These are phyloP conservation scores for Triplophysa rosa DNA, from an alignment of 2,113 vertebrate species.

Conservation along the genomic window DNA sequence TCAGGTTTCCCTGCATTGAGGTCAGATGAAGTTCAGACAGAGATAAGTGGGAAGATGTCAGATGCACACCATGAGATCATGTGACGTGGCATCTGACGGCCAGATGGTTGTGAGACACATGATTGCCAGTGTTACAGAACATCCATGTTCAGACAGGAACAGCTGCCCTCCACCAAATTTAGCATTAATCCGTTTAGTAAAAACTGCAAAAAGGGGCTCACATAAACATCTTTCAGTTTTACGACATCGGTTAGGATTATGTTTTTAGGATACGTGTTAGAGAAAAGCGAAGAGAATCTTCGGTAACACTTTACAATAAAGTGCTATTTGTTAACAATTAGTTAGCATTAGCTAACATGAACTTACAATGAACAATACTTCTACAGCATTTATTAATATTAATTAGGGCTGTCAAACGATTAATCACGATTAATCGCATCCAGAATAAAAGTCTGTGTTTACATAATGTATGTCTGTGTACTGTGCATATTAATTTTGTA, in stretches of 20 bases:
- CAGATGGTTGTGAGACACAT: constrained; percentile 61
- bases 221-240: background rate
- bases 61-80: constrained; percentile 52
- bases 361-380: too few species aligned
- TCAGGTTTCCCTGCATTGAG: background rate
- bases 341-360: too few species aligned
- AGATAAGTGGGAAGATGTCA: constrained; percentile 54
- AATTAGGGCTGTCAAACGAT: too few species aligned
- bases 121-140: constrained; percentile 43
- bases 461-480: too few species aligned
- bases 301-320: too few species aligned
- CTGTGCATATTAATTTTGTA: too few species aligned
- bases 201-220: constrained; percentile 22
- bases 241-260: background rate
- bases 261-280: background rate
- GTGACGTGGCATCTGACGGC: constrained; percentile 62
- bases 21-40: constrained; percentile 46
- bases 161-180: constrained; percentile 40
- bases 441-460: too few species aligned
- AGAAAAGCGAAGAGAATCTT: background rate
- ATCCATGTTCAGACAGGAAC: constrained; percentile 32
- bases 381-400: too few species aligned
- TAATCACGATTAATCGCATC: too few species aligned
- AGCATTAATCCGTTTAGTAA: constrained; percentile 11
- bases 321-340: too few species aligned